Evolutionary conservation across 2,888 invertebrate species (phyloP).

Genomic region (Dorcus hopei): DNA sequence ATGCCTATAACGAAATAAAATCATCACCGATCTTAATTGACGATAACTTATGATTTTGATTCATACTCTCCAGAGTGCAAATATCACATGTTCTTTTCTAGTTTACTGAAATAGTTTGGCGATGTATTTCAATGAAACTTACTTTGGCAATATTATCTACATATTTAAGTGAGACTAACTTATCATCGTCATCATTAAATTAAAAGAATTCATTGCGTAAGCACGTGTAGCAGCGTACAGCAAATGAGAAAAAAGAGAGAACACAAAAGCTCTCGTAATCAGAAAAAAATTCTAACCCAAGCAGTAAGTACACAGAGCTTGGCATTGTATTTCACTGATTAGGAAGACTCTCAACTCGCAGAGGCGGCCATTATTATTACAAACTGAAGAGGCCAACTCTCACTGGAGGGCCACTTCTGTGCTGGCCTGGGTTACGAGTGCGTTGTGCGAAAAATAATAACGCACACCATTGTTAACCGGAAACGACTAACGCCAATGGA

Average conservation of each 20-base stretch:
- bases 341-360: conserved; percentile 34
- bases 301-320: conserved; percentile 25
- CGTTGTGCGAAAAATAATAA: conserved; percentile 24
- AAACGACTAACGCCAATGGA: conserved; percentile 27
- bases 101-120: too few relatives aligned
- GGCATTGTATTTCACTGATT: conserved; percentile 35
- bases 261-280: conserved; percentile 21
- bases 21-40: too few relatives aligned
- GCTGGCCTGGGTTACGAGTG: conserved; percentile 35
- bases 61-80: too few relatives aligned
- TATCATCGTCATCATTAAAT: background rate
- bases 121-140: background rate
- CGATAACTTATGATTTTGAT: too few relatives aligned
- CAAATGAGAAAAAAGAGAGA: background rate
- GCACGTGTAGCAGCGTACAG: too few relatives aligned
- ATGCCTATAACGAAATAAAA: too few relatives aligned
- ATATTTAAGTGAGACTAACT: background rate
- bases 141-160: background rate
- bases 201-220: too few relatives aligned
- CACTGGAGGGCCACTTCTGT: conserved; percentile 37
- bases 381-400: conserved; percentile 38
- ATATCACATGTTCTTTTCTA: too few relatives aligned
- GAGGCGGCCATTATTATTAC: conserved; percentile 35
- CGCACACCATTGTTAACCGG: conserved; percentile 26
- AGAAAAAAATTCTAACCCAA: conserved; percentile 17